Base-by-base conservation (phyloP, 2,888 invertebrate species). In the Yponomeuta plumbellus region DNA sequence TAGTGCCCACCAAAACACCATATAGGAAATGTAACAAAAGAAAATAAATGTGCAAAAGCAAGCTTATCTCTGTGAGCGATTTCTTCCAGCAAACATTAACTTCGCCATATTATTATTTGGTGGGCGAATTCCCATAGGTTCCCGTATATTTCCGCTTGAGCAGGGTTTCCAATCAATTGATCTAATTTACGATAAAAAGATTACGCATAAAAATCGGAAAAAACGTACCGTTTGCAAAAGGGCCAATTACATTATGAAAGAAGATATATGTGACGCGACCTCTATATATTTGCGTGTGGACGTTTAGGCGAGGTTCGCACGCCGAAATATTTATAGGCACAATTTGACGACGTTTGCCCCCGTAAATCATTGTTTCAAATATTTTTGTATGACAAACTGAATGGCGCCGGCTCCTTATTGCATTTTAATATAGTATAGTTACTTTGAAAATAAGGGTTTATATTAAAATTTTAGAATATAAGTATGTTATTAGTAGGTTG, bases 241-340 rank as follows among this genome's bases (percentile, higher is more conserved):
- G 75, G 71, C 74, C 76, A 79, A 78, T 79, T 77, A 75, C 79
- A 76, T 75, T 79, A 73, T 80, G 80, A 77, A 78, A 79, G 74
- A 83, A 86, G 83, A 86, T 86, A 80, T 85, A 86, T 85, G 85
- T 73, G 75, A 77, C 72, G 76, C 73, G 79, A 84, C 83, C 85
- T 80, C 80, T 76, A 85, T 83, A 84, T 81, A 80, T 85, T 81
- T 81, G 76, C 80, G 76, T 80, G 80, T 80, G 83, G 83, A 81
- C 82, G 75, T 84, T 85, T 86, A 83, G 81, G 85, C 84, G 79
- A 80, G 79, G 81, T 79, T 79, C 77, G 79, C 78, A 81, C 79
- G 78, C 85, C 80, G 77, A 81, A 84, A 84, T 86, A 86, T 87
- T 86, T 87, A 86, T 85, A 75, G 81, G 76, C 78, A 77, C 81